These are phyloP conservation scores for Limenitis camilla DNA, from an alignment of 2,888 invertebrate species.

Conservation along the genomic window DNA sequence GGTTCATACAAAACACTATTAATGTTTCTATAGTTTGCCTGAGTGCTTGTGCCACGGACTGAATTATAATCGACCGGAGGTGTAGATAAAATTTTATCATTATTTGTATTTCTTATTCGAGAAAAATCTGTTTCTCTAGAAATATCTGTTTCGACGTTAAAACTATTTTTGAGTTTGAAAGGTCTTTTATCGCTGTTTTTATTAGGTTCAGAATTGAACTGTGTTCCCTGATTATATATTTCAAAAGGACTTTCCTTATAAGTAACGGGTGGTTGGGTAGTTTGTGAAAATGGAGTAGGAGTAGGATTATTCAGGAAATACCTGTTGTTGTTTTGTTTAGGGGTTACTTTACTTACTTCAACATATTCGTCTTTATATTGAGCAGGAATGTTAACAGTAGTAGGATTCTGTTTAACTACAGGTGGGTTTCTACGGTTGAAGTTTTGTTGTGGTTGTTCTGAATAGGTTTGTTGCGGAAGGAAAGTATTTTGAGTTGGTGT, in stretches of 20 bases:
- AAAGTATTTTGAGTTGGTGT: slow-evolving; percentile 41
- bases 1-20: slow-evolving; percentile 62
- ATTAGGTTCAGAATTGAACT: slow-evolving; percentile 50
- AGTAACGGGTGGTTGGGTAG: slow-evolving; percentile 42
- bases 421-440: slow-evolving; percentile 36
- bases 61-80: slow-evolving; percentile 43
- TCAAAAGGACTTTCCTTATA: slow-evolving; percentile 66
- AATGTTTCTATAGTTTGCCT: slow-evolving; percentile 45
- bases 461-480: slow-evolving; percentile 36
- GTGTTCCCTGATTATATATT: slow-evolving; percentile 61
- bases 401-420: slow-evolving; percentile 36
- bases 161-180: slow-evolving; percentile 55
- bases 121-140: slow-evolving; percentile 46
- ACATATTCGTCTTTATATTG: slow-evolving; percentile 64
- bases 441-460: slow-evolving; percentile 39
- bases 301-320: slow-evolving; percentile 44
- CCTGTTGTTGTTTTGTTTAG: slow-evolving; percentile 44
- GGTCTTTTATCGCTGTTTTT: slow-evolving; percentile 47
- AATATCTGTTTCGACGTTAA: slow-evolving; percentile 45
- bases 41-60: slow-evolving; percentile 43
- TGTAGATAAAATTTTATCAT: slow-evolving; percentile 35
- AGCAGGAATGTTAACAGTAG: slow-evolving; percentile 46
- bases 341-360: slow-evolving; percentile 61
- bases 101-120: slow-evolving; percentile 38
- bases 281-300: slow-evolving; percentile 43